Percentiles rank a stretch among this genome's conserved stretches.
Evolutionary conservation across 2,113 vertebrate species (phyloP).

Genomic region (Ochotona curzoniae): DNA sequence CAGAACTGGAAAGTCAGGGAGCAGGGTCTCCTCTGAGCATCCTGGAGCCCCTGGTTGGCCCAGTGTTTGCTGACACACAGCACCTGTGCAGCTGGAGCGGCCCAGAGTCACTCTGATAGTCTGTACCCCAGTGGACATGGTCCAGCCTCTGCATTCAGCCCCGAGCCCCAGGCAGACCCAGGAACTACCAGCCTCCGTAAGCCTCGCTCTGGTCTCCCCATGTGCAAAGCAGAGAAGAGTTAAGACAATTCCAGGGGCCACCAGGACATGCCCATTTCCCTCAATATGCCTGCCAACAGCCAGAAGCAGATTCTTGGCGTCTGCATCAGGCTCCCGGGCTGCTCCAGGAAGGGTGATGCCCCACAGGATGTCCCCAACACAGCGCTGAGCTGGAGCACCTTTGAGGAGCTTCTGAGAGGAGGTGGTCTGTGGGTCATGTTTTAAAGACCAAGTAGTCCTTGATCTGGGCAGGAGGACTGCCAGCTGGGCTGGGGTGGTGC

Average conservation of each 20-base stretch:
- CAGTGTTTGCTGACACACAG: too few species aligned
- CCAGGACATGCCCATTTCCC: not conserved
- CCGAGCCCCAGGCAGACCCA: too few species aligned
- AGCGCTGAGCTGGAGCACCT: too few species aligned
- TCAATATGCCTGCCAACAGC: constrained; percentile 8
- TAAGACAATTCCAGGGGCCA: not conserved
- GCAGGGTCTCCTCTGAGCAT: not conserved
- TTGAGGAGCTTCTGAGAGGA: not conserved
- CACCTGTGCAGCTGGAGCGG: too few species aligned
- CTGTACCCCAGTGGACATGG: too few species aligned
- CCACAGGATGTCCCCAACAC: too few species aligned
- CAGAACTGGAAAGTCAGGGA: not conserved
- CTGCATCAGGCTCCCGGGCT: not conserved
- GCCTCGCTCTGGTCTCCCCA: not conserved
- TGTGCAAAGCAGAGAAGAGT: not conserved
- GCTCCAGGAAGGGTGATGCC: not conserved
- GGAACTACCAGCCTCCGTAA: not conserved
- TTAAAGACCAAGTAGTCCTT: not conserved
- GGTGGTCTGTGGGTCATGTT: not conserved
- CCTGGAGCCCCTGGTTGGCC: not conserved
- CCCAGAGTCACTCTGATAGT: too few species aligned
- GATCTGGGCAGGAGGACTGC: not conserved
- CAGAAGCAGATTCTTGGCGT: not conserved
- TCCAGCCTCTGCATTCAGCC: too few species aligned
- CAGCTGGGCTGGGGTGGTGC: not conserved